Evolutionary conservation across 1,140 invertebrate genomes (phyloP).

Genomic region (Magallana gigas): DNA sequence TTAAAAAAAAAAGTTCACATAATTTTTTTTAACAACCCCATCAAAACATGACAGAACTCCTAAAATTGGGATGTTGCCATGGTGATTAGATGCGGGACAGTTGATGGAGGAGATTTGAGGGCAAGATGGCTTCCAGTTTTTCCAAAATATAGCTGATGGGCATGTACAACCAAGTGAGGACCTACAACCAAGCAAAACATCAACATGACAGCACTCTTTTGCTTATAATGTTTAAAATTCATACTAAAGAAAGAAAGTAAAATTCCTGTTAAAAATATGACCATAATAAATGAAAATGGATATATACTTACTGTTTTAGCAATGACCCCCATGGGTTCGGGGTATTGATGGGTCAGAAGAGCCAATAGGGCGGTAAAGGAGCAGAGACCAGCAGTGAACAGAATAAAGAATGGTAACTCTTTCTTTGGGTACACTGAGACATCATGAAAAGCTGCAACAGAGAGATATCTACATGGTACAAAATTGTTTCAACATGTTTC

Average conservation of each 20-base stretch:
- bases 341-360: constrained; percentile 95
- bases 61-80: too few relatives aligned
- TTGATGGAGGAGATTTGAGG: constrained; percentile 90
- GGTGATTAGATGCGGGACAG: constrained; percentile 86
- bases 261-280: too few relatives aligned
- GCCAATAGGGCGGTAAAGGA: constrained; percentile 96
- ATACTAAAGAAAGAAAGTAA: too few relatives aligned
- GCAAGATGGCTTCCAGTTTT: constrained; percentile 90
- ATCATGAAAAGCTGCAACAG: constrained; percentile 90
- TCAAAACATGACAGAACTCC: too few relatives aligned
- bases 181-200: constrained; percentile 77
- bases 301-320: constrained; percentile 83
- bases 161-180: constrained; percentile 89
- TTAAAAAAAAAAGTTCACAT: too few relatives aligned
- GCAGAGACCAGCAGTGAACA: constrained; percentile 96
- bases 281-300: not conserved
- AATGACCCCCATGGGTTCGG: constrained; percentile 93
- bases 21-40: too few relatives aligned
- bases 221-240: too few relatives aligned
- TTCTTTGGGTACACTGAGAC: constrained; percentile 98
- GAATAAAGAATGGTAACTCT: constrained; percentile 96
- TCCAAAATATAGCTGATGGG: constrained; percentile 91
- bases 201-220: too few relatives aligned
- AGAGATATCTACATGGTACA: constrained; percentile 5
- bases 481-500: too few relatives aligned